Evolutionary conservation across 2,797 vertebrate species (phyloP).

Genomic region (Psittacula derbiana): DNA sequence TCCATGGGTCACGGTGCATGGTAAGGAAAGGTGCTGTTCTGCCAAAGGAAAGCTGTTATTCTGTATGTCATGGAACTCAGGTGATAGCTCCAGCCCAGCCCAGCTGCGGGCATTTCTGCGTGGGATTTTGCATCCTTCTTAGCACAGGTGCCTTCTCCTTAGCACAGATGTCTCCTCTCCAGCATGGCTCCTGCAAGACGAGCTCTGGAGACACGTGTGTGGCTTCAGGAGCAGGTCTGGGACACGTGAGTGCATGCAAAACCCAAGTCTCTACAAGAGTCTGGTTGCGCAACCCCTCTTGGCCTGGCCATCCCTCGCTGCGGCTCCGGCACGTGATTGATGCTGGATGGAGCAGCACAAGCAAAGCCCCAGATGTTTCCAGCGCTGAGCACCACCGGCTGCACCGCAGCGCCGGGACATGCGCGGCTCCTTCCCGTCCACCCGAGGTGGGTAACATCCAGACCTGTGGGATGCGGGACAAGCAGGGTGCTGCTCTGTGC

Average conservation of each 20-base stretch:
- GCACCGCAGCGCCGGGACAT: fast-evolving
- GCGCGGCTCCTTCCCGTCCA: not conserved
- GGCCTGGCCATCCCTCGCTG: not conserved
- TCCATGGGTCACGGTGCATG: fast-evolving
- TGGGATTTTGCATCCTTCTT: not conserved
- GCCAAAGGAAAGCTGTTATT: not conserved
- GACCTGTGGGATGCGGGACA: fast-evolving
- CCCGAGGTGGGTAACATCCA: fast-evolving
- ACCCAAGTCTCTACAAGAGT: not conserved
- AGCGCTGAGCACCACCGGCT: not conserved
- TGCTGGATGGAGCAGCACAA: not conserved
- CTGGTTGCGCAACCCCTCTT: not conserved
- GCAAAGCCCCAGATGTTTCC: not conserved
- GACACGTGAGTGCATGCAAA: not conserved
- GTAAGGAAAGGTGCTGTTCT: not conserved
- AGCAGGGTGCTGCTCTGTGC: not conserved
- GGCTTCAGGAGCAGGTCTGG: not conserved
- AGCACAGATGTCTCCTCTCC: not conserved
- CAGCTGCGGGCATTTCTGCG: not conserved
- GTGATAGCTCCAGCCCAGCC: not conserved
- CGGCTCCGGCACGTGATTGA: fast-evolving
- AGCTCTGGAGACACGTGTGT: fast-evolving
- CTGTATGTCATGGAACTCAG: not conserved
- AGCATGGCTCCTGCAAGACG: not conserved
- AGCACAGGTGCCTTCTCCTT: not conserved